Base-by-base conservation (phyloP, 2,797 vertebrate species). In the Lates japonicus region DNA sequence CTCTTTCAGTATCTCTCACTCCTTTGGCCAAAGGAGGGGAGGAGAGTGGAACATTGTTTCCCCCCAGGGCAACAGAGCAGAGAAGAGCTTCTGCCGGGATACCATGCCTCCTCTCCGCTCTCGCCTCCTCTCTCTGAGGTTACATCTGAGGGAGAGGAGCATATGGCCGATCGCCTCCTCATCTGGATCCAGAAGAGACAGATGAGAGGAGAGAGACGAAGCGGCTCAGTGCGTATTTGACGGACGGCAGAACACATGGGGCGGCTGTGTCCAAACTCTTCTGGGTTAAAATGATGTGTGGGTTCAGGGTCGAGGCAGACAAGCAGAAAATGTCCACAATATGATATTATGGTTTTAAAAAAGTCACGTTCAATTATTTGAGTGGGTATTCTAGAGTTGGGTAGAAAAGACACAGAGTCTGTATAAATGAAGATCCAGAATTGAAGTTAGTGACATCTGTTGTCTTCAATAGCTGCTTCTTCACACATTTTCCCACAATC, bases 131-230 rank as follows among this genome's bases (percentile, higher is more conserved):
- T 67, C 70, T 79, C 75, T 61, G 70, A 82, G 82, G 78, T 87
- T 78, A 72, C 41, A 66, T 81, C 74, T 78, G 69, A 85, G 61
- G 55, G 49, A 81, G 76, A 67, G 73, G 78, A 87, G 75, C 86
- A 87, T 84, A 80, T 85, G 89, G 86, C 76, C 58, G 1, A 67
- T 83, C 65, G 22, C 51, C 72, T 86, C 82, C 80, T 81, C 78
- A 78, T 86, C 77, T 83, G 78, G 70, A 88, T 86, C 48, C 71
- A 66, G 73, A 74, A 37, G 68, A 88, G 73, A 67, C 74, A 79
- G 85, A 83, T 52, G 82, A 85, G 77, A 63, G 29, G 39, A 33
- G 37, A 37, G 59, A 68, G 64, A 79, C 7, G 35, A 70, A 59
- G 67, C 33, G 41, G 72, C 73, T 74, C 55, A 54, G 44, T 60